These are phyloP conservation scores for Sarotherodon lohbergeri DNA, from an alignment of 2,113 vertebrate species.

Conservation along the genomic window DNA sequence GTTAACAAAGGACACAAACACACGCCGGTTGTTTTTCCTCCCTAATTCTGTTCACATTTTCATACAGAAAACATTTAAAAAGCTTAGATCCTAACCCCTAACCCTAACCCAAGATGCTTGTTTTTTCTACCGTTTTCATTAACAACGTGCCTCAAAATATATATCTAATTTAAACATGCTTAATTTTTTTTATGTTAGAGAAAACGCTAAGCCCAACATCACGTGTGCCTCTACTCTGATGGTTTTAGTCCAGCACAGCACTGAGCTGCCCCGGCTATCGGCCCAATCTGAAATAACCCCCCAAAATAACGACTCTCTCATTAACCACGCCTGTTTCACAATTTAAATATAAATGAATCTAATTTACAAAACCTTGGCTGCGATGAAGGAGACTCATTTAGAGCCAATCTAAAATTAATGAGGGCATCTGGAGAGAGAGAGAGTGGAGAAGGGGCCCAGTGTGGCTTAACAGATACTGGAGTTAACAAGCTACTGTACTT, in stretches of 20 bases:
- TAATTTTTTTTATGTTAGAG: background rate
- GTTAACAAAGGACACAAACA: slow-evolving; percentile 21
- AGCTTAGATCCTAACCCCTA: background rate
- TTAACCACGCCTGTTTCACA: slow-evolving; percentile 52
- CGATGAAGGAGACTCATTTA: slow-evolving; percentile 72
- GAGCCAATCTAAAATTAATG: slow-evolving; percentile 76
- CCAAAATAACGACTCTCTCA: slow-evolving; percentile 67
- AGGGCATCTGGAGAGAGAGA: slow-evolving; percentile 65
- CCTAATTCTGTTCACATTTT: background rate
- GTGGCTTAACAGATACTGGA: slow-evolving; percentile 62
- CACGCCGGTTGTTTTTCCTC: background rate
- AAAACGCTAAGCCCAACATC: background rate
- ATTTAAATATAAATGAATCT: slow-evolving; percentile 72
- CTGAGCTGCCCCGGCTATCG: slow-evolving; percentile 45
- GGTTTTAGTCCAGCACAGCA: slow-evolving; percentile 18
- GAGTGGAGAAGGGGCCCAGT: slow-evolving; percentile 24
- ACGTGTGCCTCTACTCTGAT: background rate
- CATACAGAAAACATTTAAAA: background rate
- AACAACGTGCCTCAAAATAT: background rate
- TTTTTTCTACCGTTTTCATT: background rate
- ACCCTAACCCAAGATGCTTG: background rate
- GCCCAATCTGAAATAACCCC: slow-evolving; percentile 61
- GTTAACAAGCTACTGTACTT: slow-evolving; percentile 69
- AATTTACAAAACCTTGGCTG: slow-evolving; percentile 67
- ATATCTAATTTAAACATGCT: background rate